phyloP scores from a whole-genome alignment of 2,888 invertebrate genomes.

The Autographa gamma region DNA sequence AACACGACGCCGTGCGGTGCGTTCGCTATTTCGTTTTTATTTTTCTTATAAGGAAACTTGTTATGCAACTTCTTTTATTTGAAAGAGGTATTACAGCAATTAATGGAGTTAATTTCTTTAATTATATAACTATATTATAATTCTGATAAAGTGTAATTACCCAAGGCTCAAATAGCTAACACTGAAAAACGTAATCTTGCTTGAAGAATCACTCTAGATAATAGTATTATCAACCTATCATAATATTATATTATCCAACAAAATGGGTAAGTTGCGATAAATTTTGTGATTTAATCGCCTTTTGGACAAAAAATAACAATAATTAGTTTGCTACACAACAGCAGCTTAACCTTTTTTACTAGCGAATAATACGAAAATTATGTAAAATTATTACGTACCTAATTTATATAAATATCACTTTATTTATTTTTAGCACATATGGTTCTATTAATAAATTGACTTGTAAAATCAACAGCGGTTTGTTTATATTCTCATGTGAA shows the following conservation, averaged over 20 bases:
- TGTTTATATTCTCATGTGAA: slow-evolving; percentile 32
- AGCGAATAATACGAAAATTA: neutral
- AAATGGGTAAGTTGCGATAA: slow-evolving; percentile 26
- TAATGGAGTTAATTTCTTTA: slow-evolving; percentile 57
- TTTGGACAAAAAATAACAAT: slow-evolving; percentile 4
- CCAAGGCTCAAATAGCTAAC: slow-evolving; percentile 39
- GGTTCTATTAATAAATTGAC: slow-evolving; percentile 40
- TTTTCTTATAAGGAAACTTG: slow-evolving; percentile 77
- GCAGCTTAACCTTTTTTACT: slow-evolving; percentile 5
- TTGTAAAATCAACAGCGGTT: slow-evolving; percentile 34
- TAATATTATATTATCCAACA: slow-evolving; percentile 43
- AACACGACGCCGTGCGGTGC: slow-evolving; percentile 80
- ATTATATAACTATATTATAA: slow-evolving; percentile 44
- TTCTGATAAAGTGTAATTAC: slow-evolving; percentile 43
- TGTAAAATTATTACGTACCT: too few relatives aligned
- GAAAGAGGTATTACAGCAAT: slow-evolving; percentile 53
- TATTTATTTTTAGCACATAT: too few relatives aligned
- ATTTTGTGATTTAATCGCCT: slow-evolving; percentile 21
- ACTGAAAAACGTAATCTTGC: slow-evolving; percentile 53
- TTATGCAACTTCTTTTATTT: slow-evolving; percentile 78
- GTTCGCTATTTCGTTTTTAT: slow-evolving; percentile 78
- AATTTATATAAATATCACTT: too few relatives aligned
- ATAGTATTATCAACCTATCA: slow-evolving; percentile 46
- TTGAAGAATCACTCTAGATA: slow-evolving; percentile 53
- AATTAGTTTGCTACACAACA: neutral